phyloP scores from a whole-genome alignment of 2,113 vertebrate genomes.

The Bujurquina vittata region DNA sequence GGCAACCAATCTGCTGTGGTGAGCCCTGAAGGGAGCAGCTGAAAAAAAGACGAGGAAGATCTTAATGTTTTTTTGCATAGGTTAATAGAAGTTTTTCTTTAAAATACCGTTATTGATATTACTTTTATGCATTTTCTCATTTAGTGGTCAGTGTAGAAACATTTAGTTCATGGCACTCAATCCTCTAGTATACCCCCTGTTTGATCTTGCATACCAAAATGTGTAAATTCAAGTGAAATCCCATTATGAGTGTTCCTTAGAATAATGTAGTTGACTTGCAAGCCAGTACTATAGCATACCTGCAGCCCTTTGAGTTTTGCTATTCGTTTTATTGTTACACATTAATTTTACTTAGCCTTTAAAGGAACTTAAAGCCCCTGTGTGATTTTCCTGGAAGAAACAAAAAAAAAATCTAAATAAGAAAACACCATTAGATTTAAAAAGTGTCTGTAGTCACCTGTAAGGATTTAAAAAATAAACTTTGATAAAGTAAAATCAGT shows the following conservation, averaged over 20 bases:
- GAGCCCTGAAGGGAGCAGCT: not conserved
- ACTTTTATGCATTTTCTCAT: constrained; percentile 13
- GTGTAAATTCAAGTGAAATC: constrained; percentile 25
- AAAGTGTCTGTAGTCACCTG: not conserved
- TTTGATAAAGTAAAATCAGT: not conserved
- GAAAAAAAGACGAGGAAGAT: not conserved
- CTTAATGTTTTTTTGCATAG: constrained; percentile 33
- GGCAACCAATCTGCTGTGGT: not conserved
- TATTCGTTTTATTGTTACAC: not conserved
- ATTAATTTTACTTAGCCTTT: constrained; percentile 4
- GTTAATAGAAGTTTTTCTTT: constrained; percentile 27
- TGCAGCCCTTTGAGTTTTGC: not conserved
- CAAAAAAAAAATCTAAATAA: not conserved
- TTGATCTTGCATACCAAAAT: constrained; percentile 14
- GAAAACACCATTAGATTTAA: not conserved
- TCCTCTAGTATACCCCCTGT: not conserved
- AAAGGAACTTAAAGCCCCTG: not conserved
- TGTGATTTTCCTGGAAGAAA: constrained; percentile 27
- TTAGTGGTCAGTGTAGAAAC: constrained; percentile 8
- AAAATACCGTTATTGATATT: constrained; percentile 5
- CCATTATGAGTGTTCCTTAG: constrained; percentile 23
- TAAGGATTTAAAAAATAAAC: not conserved
- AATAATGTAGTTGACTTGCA: constrained; percentile 9
- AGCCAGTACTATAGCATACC: not conserved
- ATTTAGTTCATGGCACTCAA: constrained; percentile 4